A percentile compares a stretch with the other conserved stretches of the same genome.
Evolutionary conservation across 2,888 invertebrate genomes (phyloP).

Genomic region (Drosophila limbata): DNA sequence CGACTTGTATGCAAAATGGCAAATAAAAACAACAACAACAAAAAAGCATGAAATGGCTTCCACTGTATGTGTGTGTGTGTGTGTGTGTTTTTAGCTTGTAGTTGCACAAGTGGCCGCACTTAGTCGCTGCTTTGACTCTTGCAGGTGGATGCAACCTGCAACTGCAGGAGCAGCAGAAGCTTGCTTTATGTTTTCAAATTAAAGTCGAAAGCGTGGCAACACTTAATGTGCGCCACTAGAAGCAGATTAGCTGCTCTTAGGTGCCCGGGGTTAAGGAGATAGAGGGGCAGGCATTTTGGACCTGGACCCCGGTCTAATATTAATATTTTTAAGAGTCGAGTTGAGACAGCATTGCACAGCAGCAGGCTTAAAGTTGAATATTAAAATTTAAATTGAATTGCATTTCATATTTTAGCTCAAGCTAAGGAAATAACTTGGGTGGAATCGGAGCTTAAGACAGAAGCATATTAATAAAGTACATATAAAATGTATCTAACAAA

Average conservation of each 20-base stretch:
- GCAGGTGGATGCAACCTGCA: slow-evolving; percentile 11
- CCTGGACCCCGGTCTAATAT: slow-evolving; percentile 28
- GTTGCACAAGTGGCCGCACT: slow-evolving; percentile 69
- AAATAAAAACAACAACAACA: slow-evolving; percentile 23
- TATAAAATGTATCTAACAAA: neutral
- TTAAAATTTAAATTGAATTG: slow-evolving; percentile 44
- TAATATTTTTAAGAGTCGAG: slow-evolving; percentile 50
- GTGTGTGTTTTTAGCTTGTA: slow-evolving; percentile 31
- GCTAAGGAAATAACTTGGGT: neutral
- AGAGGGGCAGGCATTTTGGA: slow-evolving; percentile 17
- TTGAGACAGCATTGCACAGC: neutral
- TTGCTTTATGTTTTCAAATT: slow-evolving; percentile 77
- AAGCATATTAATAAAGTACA: neutral
- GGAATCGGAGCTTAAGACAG: neutral
- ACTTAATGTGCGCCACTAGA: slow-evolving; percentile 79
- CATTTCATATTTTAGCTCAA: slow-evolving; percentile 20
- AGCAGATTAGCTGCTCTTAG: slow-evolving; percentile 78
- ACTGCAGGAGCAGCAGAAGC: slow-evolving; percentile 7
- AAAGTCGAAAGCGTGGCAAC: slow-evolving; percentile 80
- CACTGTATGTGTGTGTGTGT: slow-evolving; percentile 17
- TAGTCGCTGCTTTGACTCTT: slow-evolving; percentile 37
- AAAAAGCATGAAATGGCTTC: slow-evolving; percentile 6
- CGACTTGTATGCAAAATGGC: slow-evolving; percentile 61
- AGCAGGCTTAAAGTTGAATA: slow-evolving; percentile 38
- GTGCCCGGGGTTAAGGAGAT: no score